phyloP scores from a whole-genome alignment of 2,797 vertebrate species.

The Neoniphon sammara region DNA sequence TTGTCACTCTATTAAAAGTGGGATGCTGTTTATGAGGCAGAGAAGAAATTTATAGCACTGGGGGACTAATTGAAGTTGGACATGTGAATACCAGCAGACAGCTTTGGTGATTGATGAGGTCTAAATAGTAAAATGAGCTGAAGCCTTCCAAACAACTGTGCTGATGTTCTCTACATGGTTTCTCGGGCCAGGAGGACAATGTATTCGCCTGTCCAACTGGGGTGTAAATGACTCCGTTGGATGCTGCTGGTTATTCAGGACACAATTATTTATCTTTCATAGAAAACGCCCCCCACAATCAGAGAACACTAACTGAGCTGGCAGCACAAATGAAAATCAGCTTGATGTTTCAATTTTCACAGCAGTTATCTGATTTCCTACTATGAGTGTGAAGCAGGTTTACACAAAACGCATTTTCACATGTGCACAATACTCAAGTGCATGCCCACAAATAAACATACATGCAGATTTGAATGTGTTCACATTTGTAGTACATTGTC shows the following conservation, averaged over 20 bases:
- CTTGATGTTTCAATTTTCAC: conserved; percentile 38
- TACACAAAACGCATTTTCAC: conserved; percentile 14
- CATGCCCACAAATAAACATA: conserved; percentile 13
- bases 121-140: conserved; percentile 13
- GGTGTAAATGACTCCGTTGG: conserved; percentile 17
- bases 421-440: not conserved
- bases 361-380: conserved; percentile 38
- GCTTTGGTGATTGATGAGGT: conserved; percentile 32
- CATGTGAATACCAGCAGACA: conserved; percentile 9
- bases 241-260: conserved; percentile 22
- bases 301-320: conserved; percentile 26
- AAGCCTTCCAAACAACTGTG: conserved; percentile 2
- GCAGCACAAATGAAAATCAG: conserved; percentile 20
- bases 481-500: no score
- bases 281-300: not conserved
- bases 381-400: conserved; percentile 37
- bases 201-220: conserved; percentile 13
- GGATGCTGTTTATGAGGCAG: conserved; percentile 28
- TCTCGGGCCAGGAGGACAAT: conserved; percentile 3
- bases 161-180: conserved; percentile 11
- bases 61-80: conserved; percentile 43
- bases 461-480: not conserved
- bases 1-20: conserved; percentile 23
- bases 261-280: conserved; percentile 22
- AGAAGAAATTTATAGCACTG: conserved; percentile 22